Conservation (phyloP, 2,888 invertebrate genomes). For the Formica aserva region DNA sequence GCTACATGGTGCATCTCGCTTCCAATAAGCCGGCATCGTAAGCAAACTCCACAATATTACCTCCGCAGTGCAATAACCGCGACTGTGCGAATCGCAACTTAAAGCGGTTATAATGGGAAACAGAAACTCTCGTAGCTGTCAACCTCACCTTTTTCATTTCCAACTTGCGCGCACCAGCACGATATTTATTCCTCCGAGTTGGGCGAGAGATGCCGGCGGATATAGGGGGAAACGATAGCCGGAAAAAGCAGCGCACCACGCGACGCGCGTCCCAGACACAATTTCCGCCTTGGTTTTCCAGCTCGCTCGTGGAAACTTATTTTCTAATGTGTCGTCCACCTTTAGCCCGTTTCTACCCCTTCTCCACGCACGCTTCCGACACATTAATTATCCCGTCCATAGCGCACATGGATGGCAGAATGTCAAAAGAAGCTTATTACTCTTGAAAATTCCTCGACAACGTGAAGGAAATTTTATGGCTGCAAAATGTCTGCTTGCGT, state of each 20-base stretch:
- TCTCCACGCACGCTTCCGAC: slow-evolving; percentile 31
- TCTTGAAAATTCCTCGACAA: slow-evolving; percentile 28
- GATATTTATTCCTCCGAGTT: slow-evolving; percentile 46
- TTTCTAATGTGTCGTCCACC: slow-evolving; percentile 49
- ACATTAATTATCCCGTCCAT: slow-evolving; percentile 42
- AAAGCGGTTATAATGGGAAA: slow-evolving; percentile 50
- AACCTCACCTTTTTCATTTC: slow-evolving; percentile 51
- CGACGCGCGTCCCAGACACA: slow-evolving; percentile 40
- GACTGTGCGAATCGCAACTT: slow-evolving; percentile 46
- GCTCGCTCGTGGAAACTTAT: slow-evolving; percentile 35
- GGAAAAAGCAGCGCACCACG: slow-evolving; percentile 33
- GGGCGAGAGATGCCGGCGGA: slow-evolving; percentile 27
- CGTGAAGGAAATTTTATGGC: slow-evolving; percentile 11
- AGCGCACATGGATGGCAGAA: slow-evolving; percentile 12
- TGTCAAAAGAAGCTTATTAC: slow-evolving; percentile 37
- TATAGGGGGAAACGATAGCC: slow-evolving; percentile 34
- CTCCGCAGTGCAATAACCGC: slow-evolving; percentile 49
- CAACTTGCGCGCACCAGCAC: slow-evolving; percentile 30
- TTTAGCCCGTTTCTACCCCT: slow-evolving; percentile 6
- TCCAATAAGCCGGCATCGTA: slow-evolving; percentile 48
- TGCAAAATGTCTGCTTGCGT: neutral
- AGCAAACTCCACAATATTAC: slow-evolving; percentile 51
- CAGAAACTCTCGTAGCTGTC: slow-evolving; percentile 55
- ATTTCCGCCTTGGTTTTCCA: slow-evolving; percentile 52
- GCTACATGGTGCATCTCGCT: slow-evolving; percentile 23